Percentiles rank a stretch among this genome's conserved stretches.
phyloP scores from a whole-genome alignment of 64 coral and sea anemone species.

The Anthopleura sola region DNA sequence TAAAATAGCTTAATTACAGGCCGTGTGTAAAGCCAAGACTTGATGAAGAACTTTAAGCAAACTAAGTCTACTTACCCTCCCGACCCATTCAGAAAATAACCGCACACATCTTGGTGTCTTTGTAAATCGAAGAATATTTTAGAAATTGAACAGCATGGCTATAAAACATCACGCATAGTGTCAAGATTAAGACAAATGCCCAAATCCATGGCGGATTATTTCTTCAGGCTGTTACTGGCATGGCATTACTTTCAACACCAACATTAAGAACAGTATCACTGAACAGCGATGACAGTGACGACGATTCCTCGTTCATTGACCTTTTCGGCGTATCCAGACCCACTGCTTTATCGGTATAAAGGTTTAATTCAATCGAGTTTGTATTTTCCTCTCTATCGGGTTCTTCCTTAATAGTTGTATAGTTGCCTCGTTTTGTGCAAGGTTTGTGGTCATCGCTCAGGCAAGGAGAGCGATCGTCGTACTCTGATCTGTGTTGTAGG shows the following conservation, averaged over 20 bases:
- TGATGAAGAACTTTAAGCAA: not conserved
- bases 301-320: constrained; percentile 16
- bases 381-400: not conserved
- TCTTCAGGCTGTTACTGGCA: not conserved
- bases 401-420: not conserved
- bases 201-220: not conserved
- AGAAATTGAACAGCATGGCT: not conserved
- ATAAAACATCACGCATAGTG: not conserved
- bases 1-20: not conserved
- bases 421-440: not conserved
- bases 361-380: constrained; percentile 9
- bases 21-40: not conserved
- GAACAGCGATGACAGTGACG: constrained; percentile 29
- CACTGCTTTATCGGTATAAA: not conserved
- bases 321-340: not conserved
- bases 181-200: not conserved
- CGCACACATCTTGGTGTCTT: not conserved
- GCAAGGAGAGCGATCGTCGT: not conserved
- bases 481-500: not conserved
- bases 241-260: constrained; percentile 20
- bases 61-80: not conserved
- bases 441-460: not conserved
- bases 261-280: constrained; percentile 31
- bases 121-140: not conserved
- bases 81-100: constrained; percentile 6